Evolutionary conservation across 2,888 invertebrate species (phyloP).

Genomic region (Ariolimax columbianus): DNA sequence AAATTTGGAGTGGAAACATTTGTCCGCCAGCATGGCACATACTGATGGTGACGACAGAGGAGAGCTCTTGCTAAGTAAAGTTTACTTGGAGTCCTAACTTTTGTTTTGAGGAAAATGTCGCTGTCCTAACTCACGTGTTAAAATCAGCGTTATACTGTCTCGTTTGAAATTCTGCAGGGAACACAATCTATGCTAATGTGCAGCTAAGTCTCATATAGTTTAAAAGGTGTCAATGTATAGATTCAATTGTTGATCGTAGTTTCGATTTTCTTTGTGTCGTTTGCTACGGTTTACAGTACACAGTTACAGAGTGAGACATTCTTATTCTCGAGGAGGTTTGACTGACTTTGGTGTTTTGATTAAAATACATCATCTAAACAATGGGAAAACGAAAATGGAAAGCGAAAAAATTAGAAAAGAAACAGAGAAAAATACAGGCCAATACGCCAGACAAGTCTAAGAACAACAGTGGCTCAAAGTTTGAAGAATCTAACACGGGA

Average conservation of each 20-base stretch:
- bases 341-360: background rate
- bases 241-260: background rate
- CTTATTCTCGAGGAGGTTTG: background rate
- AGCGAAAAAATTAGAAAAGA: conserved; percentile 45
- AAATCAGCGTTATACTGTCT: background rate
- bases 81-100: background rate
- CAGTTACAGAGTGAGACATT: too few species aligned
- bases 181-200: background rate
- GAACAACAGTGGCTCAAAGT: background rate
- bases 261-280: background rate
- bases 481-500: background rate
- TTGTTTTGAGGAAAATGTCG: background rate
- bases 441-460: background rate
- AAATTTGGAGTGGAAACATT: too few species aligned
- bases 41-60: background rate
- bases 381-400: conserved; percentile 49
- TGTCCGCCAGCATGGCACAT: too few species aligned
- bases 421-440: background rate
- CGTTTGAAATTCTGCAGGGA: background rate
- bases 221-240: too few species aligned
- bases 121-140: background rate
- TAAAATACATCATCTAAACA: background rate
- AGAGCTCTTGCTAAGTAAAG: background rate
- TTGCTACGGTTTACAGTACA: background rate
- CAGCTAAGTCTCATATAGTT: background rate